Percentiles rank a stretch among this genome's conserved stretches.
phyloP scores from a whole-genome alignment of 2,113 vertebrate species.

The Plecturocebus donacophilus region DNA sequence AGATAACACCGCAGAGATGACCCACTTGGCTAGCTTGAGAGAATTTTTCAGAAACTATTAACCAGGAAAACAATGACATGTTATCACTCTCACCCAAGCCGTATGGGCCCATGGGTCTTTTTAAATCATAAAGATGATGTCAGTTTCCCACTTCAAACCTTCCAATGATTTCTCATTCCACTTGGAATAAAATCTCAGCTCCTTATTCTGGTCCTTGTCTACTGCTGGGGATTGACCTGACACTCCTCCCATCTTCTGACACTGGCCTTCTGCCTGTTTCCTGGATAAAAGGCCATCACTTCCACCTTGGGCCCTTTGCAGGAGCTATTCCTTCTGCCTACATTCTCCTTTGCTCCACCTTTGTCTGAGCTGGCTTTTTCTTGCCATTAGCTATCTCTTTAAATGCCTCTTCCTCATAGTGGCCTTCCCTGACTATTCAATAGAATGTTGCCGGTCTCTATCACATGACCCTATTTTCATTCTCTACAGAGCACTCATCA shows the following conservation, averaged over 20 bases:
- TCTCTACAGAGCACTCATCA: not conserved
- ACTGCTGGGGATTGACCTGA: not conserved
- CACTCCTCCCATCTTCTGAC: accelerated
- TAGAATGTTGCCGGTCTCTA: not conserved
- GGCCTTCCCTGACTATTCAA: not conserved
- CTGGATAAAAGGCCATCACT: not conserved
- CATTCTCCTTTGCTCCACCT: not conserved
- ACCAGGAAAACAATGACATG: not conserved
- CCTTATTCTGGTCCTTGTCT: not conserved
- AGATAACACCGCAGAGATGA: not conserved
- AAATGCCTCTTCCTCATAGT: not conserved
- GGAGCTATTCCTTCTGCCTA: not conserved
- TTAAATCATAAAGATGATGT: not conserved
- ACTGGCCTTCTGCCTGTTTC: not conserved
- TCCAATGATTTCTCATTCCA: not conserved
- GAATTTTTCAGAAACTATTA: not conserved
- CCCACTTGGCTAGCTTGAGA: not conserved
- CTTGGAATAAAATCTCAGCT: not conserved
- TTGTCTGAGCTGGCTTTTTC: not conserved
- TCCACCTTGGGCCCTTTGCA: not conserved
- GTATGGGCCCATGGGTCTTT: not conserved
- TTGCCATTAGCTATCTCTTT: not conserved
- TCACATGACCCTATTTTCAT: not conserved
- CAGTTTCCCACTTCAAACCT: not conserved
- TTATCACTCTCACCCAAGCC: not conserved